phyloP scores from a whole-genome alignment of 2,888 invertebrate species.

The Ceratothoa steindachneri region DNA sequence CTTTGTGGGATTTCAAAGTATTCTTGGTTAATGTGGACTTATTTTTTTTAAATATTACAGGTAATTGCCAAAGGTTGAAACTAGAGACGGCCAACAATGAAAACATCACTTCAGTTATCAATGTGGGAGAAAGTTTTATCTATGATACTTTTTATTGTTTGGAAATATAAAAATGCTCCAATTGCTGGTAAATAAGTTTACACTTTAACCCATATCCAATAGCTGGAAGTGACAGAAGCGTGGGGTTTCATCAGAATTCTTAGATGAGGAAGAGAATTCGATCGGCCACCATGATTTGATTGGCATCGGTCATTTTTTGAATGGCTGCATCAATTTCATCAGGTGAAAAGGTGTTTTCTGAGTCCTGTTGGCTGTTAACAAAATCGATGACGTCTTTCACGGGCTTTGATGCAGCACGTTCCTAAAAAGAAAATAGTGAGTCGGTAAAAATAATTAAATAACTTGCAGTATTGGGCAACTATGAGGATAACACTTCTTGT shows the following conservation, averaged over 20 bases:
- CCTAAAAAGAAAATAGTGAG: slow-evolving; percentile 19
- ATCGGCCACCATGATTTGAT: slow-evolving; percentile 87
- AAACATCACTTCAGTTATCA: neutral
- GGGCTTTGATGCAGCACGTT: slow-evolving; percentile 70
- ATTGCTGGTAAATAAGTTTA: too few species aligned
- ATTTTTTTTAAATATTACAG: too few species aligned
- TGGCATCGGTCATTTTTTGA: slow-evolving; percentile 76
- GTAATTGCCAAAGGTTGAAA: neutral
- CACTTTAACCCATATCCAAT: too few species aligned
- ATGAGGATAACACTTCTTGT: too few species aligned
- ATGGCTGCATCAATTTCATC: slow-evolving; percentile 75
- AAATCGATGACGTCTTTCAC: slow-evolving; percentile 63
- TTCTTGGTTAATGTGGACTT: neutral
- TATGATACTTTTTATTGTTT: too few species aligned
- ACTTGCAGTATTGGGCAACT: too few species aligned
- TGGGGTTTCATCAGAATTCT: too few species aligned
- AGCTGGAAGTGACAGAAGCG: too few species aligned
- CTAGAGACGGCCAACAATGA: neutral
- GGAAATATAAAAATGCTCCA: too few species aligned
- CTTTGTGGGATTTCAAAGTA: neutral
- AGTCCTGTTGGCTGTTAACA: slow-evolving; percentile 62
- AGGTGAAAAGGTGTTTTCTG: slow-evolving; percentile 60
- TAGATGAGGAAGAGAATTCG: slow-evolving; percentile 78
- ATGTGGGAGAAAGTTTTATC: too few species aligned
- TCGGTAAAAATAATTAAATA: neutral